Percentiles rank a stretch among this genome's conserved stretches.
phyloP scores from a whole-genome alignment of 1,140 invertebrate species.

The Drosophila miranda region DNA sequence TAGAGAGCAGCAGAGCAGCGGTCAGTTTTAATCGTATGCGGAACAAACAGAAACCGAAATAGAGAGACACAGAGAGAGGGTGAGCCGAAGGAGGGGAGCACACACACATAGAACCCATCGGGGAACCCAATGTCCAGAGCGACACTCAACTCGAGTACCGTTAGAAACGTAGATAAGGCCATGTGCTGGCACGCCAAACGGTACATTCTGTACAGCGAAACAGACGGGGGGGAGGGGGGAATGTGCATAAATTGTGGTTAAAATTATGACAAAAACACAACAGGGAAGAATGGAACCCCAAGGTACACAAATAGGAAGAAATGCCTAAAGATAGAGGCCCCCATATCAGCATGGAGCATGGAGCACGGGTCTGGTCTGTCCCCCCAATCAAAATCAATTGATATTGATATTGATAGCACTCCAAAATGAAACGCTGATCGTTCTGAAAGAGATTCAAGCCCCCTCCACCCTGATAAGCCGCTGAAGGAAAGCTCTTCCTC shows the following conservation, averaged over 20 bases:
- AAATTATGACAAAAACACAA: slow-evolving; percentile 60
- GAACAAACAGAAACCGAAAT: slow-evolving; percentile 30
- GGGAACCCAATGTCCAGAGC: too few relatives aligned
- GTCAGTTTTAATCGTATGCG: slow-evolving; percentile 54
- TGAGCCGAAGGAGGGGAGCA: slow-evolving; percentile 6
- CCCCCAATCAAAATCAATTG: slow-evolving; percentile 49
- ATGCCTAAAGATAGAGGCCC: neutral
- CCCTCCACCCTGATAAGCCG: slow-evolving; percentile 53
- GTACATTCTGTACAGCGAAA: slow-evolving; percentile 22
- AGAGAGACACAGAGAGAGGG: slow-evolving; percentile 9
- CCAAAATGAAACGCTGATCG: slow-evolving; percentile 41
- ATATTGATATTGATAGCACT: slow-evolving; percentile 27
- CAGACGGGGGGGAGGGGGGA: slow-evolving; percentile 27
- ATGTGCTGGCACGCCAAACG: slow-evolving; percentile 30
- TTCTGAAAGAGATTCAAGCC: slow-evolving; percentile 28
- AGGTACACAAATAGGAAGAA: too few relatives aligned
- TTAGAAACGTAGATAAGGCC: slow-evolving; percentile 69
- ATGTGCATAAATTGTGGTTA: slow-evolving; percentile 64
- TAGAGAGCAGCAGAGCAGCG: neutral
- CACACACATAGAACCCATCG: neutral
- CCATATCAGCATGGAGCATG: slow-evolving; percentile 35
- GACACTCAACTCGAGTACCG: slow-evolving; percentile 34
- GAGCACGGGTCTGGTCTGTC: slow-evolving; percentile 3
- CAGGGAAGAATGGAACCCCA: slow-evolving; percentile 14
- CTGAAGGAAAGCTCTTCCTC: slow-evolving; percentile 22